These are phyloP conservation scores for Leptosomus discolor DNA, from an alignment of 2,113 vertebrate genomes.

Conservation along the genomic window DNA sequence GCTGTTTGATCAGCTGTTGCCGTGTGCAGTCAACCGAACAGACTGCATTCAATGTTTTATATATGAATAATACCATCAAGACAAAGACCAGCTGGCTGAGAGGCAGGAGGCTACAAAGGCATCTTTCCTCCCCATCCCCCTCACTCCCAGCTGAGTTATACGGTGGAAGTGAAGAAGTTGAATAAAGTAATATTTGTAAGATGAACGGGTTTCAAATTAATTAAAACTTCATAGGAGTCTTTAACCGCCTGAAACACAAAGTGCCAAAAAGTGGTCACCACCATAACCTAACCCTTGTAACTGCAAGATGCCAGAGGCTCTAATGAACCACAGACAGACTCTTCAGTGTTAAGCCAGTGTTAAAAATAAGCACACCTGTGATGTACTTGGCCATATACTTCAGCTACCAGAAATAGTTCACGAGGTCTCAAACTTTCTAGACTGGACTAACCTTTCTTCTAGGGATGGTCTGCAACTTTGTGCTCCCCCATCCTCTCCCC, in stretches of 20 bases:
- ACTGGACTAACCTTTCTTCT: background rate
- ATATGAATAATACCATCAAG: background rate
- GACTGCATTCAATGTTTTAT: background rate
- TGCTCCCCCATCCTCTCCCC: background rate
- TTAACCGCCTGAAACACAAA: background rate
- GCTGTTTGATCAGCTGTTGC: constrained; percentile 67
- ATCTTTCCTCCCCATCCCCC: background rate
- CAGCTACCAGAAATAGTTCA: background rate
- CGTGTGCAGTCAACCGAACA: background rate
- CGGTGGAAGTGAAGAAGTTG: background rate
- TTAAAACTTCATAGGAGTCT: background rate
- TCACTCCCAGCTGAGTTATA: background rate
- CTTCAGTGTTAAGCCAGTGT: background rate
- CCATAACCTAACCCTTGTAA: background rate
- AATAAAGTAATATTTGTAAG: background rate
- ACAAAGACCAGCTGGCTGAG: constrained; percentile 5
- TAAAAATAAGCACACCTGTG: background rate
- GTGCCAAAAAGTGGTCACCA: background rate
- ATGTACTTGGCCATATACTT: background rate
- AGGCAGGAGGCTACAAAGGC: background rate
- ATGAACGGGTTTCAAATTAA: background rate
- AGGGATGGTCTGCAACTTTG: background rate
- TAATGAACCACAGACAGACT: background rate
- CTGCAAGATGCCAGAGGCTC: background rate
- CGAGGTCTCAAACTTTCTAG: background rate